Percentiles rank a stretch among this genome's conserved stretches.
These are phyloP conservation scores for Chelonoidis abingdonii DNA, from an alignment of 2,113 vertebrate species.

Conservation along the genomic window DNA sequence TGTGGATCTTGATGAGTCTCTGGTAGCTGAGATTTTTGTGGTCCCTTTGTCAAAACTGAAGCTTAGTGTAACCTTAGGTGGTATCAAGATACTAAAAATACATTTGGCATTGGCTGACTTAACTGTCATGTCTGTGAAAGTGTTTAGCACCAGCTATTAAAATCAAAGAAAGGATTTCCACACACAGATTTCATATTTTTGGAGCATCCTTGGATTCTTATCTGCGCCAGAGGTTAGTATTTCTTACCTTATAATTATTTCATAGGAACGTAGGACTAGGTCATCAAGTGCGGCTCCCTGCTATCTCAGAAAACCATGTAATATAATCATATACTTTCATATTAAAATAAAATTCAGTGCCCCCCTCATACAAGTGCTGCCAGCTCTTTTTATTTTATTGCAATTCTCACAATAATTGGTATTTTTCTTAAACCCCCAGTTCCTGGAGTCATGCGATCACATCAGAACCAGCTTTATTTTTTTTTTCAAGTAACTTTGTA, in stretches of 20 bases:
- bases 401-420: accelerated
- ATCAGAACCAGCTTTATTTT: not conserved
- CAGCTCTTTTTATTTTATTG: not conserved
- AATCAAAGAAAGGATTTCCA: not conserved
- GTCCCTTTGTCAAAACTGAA: not conserved
- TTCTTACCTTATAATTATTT: not conserved
- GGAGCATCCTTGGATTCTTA: not conserved
- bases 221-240: not conserved
- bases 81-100: not conserved
- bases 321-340: not conserved
- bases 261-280: not conserved
- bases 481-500: not conserved
- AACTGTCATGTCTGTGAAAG: not conserved
- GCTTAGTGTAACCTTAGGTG: not conserved
- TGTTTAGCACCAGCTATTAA: accelerated
- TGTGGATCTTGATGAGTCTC: not conserved
- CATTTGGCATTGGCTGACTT: not conserved
- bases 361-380: accelerated
- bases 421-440: not conserved
- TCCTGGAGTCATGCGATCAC: not conserved
- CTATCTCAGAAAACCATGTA: not conserved
- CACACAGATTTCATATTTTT: not conserved
- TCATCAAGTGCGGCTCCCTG: not conserved
- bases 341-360: not conserved
- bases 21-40: not conserved